Percentiles rank a stretch among this genome's conserved stretches.
phyloP scores from a whole-genome alignment of 2,797 vertebrate species.

The Neosilurus hyrtlii region DNA sequence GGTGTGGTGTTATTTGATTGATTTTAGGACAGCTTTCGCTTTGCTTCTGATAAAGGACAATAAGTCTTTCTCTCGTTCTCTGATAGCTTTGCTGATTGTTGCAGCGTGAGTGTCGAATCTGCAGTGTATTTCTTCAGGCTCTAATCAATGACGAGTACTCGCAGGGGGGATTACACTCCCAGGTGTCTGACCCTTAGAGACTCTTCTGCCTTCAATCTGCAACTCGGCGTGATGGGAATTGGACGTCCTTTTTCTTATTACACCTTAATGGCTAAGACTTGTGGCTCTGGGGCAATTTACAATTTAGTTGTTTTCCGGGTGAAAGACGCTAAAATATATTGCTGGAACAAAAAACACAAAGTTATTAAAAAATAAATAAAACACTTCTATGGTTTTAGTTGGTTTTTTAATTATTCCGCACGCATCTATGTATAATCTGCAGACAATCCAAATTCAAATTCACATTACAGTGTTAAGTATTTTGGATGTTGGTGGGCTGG shows the following conservation, averaged over 20 bases:
- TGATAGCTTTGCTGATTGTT: conserved; percentile 51
- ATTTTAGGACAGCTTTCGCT: conserved; percentile 25
- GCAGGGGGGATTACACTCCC: conserved; percentile 37
- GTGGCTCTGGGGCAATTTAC: conserved; percentile 34
- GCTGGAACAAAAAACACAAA: not conserved
- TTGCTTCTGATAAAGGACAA: conserved; percentile 26
- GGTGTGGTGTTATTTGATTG: conserved; percentile 23
- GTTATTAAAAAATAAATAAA: conserved; percentile 2
- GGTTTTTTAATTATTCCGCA: not conserved
- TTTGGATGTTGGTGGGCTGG: not conserved
- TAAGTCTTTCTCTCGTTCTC: conserved; percentile 34
- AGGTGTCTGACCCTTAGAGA: conserved; percentile 36
- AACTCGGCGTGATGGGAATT: conserved; percentile 37
- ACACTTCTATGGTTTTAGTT: not conserved
- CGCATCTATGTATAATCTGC: not conserved
- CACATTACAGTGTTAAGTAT: not conserved
- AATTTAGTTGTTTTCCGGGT: not conserved
- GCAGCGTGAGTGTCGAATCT: conserved; percentile 34
- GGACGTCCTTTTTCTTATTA: conserved; percentile 26
- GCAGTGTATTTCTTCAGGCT: conserved; percentile 44
- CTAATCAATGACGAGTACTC: conserved; percentile 47
- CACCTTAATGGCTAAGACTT: conserved; percentile 35
- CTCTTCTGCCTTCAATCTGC: conserved; percentile 36
- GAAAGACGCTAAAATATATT: not conserved
- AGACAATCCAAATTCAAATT: too few species aligned